Base-by-base conservation (phyloP, 2,113 vertebrate species). In the Tragelaphus strepsiceros region DNA sequence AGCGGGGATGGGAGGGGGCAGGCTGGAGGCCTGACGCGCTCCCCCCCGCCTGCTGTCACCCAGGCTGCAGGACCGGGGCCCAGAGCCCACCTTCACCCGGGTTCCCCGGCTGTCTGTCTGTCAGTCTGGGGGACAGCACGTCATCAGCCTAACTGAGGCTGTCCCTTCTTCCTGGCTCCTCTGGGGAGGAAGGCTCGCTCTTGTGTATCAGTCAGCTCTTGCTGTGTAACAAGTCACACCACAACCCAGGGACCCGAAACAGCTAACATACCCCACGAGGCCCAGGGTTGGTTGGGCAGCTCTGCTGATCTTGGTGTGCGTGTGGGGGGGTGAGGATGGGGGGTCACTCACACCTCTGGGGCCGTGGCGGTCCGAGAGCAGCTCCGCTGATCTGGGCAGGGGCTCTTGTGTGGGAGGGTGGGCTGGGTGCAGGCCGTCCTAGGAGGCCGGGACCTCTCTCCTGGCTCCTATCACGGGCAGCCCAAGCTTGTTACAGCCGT, bases 201-300 rank as follows among this genome's bases (percentile, higher is more conserved):
- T 67, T n/a, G 32, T 3, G 39, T 39, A 46, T 86, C 77, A 39
- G 49, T 81, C 30, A 92, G 15, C 54, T 88, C 22, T 3, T 30
- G 64, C 59, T 93, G n/a, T 39, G 15, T 91, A 86, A 96, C 59
- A 90, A 84, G 53, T 89, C 11, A n/a, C 12, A 30, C 54, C 24
- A 5, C 32, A 74, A 28, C 24, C 28, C 22, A 10, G 26, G 17
- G 62, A 24, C 19, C 28, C n/a, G 1, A 77, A 88, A 39, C 15
- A 71, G 51, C n/a, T 67, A 35, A 67, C 4, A 19, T 46, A 86
- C 82, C 59, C 56, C 11, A 64, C 0, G 39, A 67, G 84, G 58
- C 15, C 77, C 2, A 1, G 6, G 8, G 59, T 28, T 86, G 32
- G 16, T 24, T 30, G 32, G 30, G 84, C 11, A 39, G 28, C 30